Evolutionary conservation across 2,888 invertebrate genomes (phyloP).

Genomic region (Leptopilina drosophilae): DNA sequence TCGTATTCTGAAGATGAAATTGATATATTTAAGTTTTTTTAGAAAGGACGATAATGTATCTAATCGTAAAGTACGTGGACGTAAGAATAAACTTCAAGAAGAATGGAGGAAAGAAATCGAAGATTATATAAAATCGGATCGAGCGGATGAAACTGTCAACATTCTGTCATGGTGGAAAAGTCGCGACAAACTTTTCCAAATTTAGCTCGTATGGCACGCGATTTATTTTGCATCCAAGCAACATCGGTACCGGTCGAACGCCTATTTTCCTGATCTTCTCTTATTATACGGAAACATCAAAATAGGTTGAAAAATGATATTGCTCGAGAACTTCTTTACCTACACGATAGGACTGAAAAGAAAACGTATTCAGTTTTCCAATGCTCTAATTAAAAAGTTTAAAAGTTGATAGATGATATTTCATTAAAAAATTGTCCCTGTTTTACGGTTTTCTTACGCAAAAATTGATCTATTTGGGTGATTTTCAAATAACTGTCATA

Average conservation of each 20-base stretch:
- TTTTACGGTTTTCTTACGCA: too few relatives aligned
- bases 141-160: neutral
- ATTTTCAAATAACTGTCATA: too few relatives aligned
- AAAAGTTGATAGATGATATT: too few relatives aligned
- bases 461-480: too few relatives aligned
- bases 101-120: neutral
- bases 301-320: neutral
- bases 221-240: neutral
- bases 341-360: neutral
- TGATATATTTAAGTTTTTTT: too few relatives aligned
- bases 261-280: neutral
- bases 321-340: neutral
- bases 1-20: too few relatives aligned
- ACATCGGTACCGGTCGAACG: slow-evolving; percentile 6
- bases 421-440: too few relatives aligned
- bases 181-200: neutral
- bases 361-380: too few relatives aligned
- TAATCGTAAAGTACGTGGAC: neutral
- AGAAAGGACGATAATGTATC: neutral
- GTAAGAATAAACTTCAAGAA: neutral
- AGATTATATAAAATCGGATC: neutral
- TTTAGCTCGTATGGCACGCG: neutral
- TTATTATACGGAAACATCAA: neutral
- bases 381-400: too few relatives aligned
- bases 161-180: slow-evolving; percentile 15